Base-by-base conservation (phyloP, 2,888 invertebrate species). In the Dioctria linearis region DNA sequence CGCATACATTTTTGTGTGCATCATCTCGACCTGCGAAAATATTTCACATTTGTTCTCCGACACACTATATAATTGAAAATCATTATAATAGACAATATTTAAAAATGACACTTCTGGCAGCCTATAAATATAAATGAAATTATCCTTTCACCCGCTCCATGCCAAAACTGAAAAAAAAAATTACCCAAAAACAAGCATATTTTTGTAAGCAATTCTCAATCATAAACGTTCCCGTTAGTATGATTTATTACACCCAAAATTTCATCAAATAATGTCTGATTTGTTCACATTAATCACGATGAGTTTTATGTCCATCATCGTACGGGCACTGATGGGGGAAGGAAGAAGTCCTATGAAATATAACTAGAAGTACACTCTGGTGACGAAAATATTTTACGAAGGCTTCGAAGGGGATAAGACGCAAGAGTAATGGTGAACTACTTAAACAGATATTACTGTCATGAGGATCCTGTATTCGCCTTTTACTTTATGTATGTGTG, bases 401-500 rank as follows among this genome's bases (percentile, higher is more conserved):
- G 69, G 69, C 49, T 69, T 3, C 69, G 49, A 39, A 51, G 49
- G 69, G 69, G 51, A 69, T 69, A 69, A 54, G 51, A 69, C 69
- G 69, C 39, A 51, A 51, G 69, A 69, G 51, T 69, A 69, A 69
- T 69, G 69, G 69, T 25, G 51, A 49, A 69, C 69, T 51, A 69
- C 69, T 69, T 69, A 69, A 69, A 69, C 69, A 69, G 51, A 69
- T 51, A 69, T 69, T 69, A 69, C 51, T 69, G 69, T 69, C 51
- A 69, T 69, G 69, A 43, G 37, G 49, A 51, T 69, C 69, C 49
- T 69, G 37, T 54, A 51, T 37, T 39, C 37, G 11, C 25, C 13
- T 25, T 37, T 51, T 13, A 49, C 49, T 69, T 69, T 69, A 69
- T 69, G 25, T 25, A 25, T 25, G 69, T 5, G 51, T 51, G 51